phyloP scores from a whole-genome alignment of 2,797 vertebrate genomes.

The Intellagama lesueurii region DNA sequence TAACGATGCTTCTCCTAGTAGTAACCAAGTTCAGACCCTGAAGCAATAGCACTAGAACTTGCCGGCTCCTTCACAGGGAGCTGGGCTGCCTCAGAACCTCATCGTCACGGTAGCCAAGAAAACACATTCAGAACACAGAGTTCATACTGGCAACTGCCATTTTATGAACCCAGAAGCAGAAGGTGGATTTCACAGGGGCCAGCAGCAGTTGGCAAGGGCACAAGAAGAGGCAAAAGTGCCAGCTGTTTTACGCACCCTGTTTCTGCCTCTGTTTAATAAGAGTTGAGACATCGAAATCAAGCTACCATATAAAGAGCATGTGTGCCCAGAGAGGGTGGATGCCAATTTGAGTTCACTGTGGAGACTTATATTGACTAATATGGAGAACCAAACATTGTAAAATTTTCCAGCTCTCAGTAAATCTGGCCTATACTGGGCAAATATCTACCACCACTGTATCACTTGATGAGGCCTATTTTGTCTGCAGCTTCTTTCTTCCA shows the following conservation, averaged over 20 bases:
- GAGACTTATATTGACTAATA: too few species aligned
- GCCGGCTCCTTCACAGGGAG: neutral
- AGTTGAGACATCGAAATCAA: too few species aligned
- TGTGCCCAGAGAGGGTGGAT: too few species aligned
- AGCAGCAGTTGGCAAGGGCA: neutral
- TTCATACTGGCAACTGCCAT: neutral
- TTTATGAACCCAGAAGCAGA: neutral
- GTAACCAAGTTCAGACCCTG: neutral
- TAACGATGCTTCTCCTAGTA: too few species aligned
- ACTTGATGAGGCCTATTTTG: too few species aligned
- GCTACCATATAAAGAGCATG: too few species aligned
- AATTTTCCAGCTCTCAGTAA: too few species aligned
- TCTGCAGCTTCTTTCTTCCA: too few species aligned
- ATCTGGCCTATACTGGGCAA: too few species aligned
- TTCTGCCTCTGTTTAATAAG: neutral
- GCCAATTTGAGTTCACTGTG: too few species aligned
- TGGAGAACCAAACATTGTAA: too few species aligned
- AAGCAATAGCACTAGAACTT: neutral
- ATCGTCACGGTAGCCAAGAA: neutral
- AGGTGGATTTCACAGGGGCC: neutral
- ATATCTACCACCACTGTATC: too few species aligned
- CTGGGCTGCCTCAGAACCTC: neutral
- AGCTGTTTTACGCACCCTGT: neutral
- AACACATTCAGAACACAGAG: neutral
- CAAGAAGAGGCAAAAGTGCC: neutral